Evolutionary conservation across 2,113 vertebrate genomes (phyloP), one percentile per base, ranked within the genome.

Genomic region (Polypterus senegalus): DNA sequence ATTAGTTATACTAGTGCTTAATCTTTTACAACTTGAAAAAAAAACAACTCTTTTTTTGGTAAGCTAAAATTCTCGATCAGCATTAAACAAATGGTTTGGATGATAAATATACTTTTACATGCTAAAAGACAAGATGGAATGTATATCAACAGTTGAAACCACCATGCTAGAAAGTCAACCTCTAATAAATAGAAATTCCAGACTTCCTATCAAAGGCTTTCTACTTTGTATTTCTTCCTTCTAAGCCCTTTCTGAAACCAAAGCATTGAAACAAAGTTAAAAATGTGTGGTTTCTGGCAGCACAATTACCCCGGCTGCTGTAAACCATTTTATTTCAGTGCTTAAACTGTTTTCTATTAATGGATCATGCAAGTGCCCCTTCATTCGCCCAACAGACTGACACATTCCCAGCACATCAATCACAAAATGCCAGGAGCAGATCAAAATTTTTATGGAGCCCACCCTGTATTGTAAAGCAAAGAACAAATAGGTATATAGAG

Each of bases 261-360:
- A 64, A 61, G 51, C 63, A 61, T 70, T 67, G 54, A 68, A 67
- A 65, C 72, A 53, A 6, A 47, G 65, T 70, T 69, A 67, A 70
- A 68, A 51, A 45, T 55, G 49, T 68, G 64, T 60, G 64, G 49
- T 53, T 49, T 53, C 58, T 51, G 61, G 7, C 58, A 69, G 70
- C 75, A 49, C 61, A 74, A 67, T 59, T 52, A 71, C 62, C 51
- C 58, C 59, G 59, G 69, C 68, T 66, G 61, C 61, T 66, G 63
- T 58, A 52, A 66, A 71, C 60, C 61, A 57, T 73, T 60, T 63
- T 58, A 60, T 64, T 67, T 62, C 59, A 62, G 63, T 58, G 62
- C n/a, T 6, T 45, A 9, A 65, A 66, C 66, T 72, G 70, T 57
- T 73, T 75, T 61, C 67, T 67, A 63, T 74, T 77, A 71, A 67